Evolutionary conservation across 1,140 invertebrate genomes (phyloP), one percentile per base, ranked within the genome.

Genomic region (Pinna nobilis): DNA sequence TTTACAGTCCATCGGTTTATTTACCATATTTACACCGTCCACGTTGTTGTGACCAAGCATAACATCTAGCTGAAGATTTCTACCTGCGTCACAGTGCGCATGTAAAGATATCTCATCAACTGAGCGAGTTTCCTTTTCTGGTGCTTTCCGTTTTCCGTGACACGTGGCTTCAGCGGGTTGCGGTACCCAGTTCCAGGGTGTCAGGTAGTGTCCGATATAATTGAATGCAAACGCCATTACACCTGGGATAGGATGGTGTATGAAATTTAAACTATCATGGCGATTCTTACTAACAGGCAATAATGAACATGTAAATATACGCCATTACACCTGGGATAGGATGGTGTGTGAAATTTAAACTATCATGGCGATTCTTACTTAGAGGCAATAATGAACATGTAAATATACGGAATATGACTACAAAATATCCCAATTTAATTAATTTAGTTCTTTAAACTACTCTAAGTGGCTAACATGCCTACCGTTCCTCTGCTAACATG

Each of bases 181-280:
- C 49, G 78, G 61, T 13, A 71, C 64, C 83, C 83, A 85, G 59
- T 77, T 72, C 33, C 53, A 63, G 15, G 83, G 83, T 18, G 80
- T 53, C 7, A 85, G 41, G 57, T 85, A 85, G 41, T 83, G 80
- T 2, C 82, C 80, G 25, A 85, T 80, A 47, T 81, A 80, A 68
- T 85, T 85, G 30, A 82, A 64, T 15, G 83, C 83, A 71, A 67
- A 85, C 9, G 60, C 76, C 82, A 85, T 83, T 15, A 61, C 49
- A 49, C 81, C 83, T 84, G 65, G 39, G 28, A 41, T 35, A 70
- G 5, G 3, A 47, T 33, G 18, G 9, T 11, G n/a, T n/a, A n/a
- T n/a, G n/a, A n/a, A n/a, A n/a, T n/a, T n/a, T n/a, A 35, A 67
- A 0, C n/a, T n/a, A n/a, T n/a, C n/a, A n/a, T n/a, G n/a, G n/a